Evolutionary conservation across 2,888 invertebrate species (phyloP).

Genomic region (Phengaris alcon): DNA sequence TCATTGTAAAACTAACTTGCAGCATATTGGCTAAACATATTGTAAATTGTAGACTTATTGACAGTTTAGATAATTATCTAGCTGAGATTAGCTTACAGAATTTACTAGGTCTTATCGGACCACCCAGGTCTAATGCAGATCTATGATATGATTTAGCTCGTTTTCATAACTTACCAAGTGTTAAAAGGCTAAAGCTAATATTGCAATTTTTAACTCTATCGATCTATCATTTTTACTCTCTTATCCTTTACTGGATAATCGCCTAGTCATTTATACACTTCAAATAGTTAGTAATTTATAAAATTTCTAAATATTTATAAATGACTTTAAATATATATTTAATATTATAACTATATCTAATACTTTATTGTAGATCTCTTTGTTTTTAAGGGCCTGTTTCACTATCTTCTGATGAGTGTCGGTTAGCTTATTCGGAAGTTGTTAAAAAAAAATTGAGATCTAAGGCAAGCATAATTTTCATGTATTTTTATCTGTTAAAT

Average conservation of each 20-base stretch:
- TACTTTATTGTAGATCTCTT: neutral
- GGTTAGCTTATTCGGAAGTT: too few species aligned
- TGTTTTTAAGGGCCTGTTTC: neutral
- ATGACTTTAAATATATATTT: too few species aligned
- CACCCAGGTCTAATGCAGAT: neutral
- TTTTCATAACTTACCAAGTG: neutral
- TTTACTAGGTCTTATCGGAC: slow-evolving; percentile 3
- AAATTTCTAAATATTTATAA: too few species aligned
- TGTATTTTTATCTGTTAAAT: too few species aligned
- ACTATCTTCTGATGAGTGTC: too few species aligned
- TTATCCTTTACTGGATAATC: neutral
- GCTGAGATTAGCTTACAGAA: neutral
- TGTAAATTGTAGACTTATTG: neutral
- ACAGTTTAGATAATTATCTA: slow-evolving; percentile 15
- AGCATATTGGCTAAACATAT: neutral
- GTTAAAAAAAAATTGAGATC: too few species aligned
- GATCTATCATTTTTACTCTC: neutral
- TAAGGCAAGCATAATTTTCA: too few species aligned
- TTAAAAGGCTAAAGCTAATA: too few species aligned
- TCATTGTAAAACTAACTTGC: neutral
- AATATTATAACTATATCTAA: too few species aligned
- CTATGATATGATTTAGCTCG: neutral
- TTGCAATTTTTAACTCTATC: neutral
- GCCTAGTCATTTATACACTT: too few species aligned
- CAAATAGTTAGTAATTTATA: too few species aligned